A percentile compares a stretch with the other conserved stretches of the same genome.
Evolutionary conservation across 30 jellyfish, hydroid and myxozoan species (phyloP).

Genomic region (Pseudorhiza aurosa): DNA sequence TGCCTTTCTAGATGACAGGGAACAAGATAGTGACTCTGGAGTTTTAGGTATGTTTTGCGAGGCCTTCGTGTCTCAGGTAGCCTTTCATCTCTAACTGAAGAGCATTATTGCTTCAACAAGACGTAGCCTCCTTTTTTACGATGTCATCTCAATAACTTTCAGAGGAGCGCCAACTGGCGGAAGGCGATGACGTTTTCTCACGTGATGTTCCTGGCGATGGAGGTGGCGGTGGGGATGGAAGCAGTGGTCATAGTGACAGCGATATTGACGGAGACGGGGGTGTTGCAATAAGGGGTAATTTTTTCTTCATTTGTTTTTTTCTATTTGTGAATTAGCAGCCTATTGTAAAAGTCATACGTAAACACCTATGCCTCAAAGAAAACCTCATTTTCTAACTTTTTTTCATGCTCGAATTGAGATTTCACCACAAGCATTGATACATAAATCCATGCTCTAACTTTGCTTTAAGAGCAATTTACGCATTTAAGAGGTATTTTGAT

Average conservation of each 20-base stretch:
- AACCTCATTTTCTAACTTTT: no score
- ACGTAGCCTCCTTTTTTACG: background rate
- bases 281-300: constrained; percentile 80
- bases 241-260: constrained; percentile 95
- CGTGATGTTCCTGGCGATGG: constrained; percentile 78
- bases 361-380: no score
- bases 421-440: no score
- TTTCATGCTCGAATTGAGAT: no score
- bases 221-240: constrained; percentile 96
- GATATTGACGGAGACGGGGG: constrained; percentile 92
- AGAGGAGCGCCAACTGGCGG: constrained; percentile 93
- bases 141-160: background rate
- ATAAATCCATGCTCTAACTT: no score
- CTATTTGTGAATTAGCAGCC: no score
- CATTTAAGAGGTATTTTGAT: no score
- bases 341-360: no score
- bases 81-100: background rate
- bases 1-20: constrained; percentile 46
- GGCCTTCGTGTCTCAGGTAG: no score
- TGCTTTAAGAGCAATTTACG: no score
- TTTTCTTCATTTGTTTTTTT: no score
- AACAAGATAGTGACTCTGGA: constrained; percentile 6
- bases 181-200: constrained; percentile 76
- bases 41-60: constrained; percentile 63
- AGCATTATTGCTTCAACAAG: background rate